Evolutionary conservation across 2,888 invertebrate species (phyloP), one percentile per base, ranked within the genome.

Genomic region (Mythimna albipuncta): DNA sequence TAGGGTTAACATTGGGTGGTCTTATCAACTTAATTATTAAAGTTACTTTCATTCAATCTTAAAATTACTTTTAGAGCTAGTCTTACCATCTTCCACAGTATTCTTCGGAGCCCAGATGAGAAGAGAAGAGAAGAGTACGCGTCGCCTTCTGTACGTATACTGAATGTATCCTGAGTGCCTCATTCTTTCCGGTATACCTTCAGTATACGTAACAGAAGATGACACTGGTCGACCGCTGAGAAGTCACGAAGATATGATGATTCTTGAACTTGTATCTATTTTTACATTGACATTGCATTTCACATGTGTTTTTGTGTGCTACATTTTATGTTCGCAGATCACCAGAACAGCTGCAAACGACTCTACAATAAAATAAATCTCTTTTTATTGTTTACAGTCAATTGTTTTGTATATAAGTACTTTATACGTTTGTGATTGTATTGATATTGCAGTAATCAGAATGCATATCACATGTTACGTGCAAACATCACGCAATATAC

Each of bases 151-250:
- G 98, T 98, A 99, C 99, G 99, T 99, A 99, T 99, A 99, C 99
- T 99, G 99, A 99, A 99, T 99, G 99, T 99, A 99, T 99, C 99
- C 99, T 99, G 99, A 99, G 99, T 98, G 98, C 98, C 97, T 97
- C 97, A 96, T 95, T 96, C 97, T 98, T 98, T 99, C 99, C 99
- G 99, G 99, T 99, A 99, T 99, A 99, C 99, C 99, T 99, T 99
- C 98, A 98, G 99, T 99, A 99, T 99, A 99, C 99, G 99, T 99
- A 99, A 99, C 99, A 99, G 98, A 99, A 98, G 98, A 98, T 98
- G 97, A 97, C 98, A 98, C 98, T 96, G 94, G 93, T 94, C 97
- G 94, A 91, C 97, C 79, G 77, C 77, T 77, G 83, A 65, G 83
- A 78, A 77, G 82, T 76, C 58, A 7, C 61, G 81, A 75, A 64